Evolutionary conservation across 2,113 vertebrate genomes (phyloP).

Genomic region (Corydoras sp.): DNA sequence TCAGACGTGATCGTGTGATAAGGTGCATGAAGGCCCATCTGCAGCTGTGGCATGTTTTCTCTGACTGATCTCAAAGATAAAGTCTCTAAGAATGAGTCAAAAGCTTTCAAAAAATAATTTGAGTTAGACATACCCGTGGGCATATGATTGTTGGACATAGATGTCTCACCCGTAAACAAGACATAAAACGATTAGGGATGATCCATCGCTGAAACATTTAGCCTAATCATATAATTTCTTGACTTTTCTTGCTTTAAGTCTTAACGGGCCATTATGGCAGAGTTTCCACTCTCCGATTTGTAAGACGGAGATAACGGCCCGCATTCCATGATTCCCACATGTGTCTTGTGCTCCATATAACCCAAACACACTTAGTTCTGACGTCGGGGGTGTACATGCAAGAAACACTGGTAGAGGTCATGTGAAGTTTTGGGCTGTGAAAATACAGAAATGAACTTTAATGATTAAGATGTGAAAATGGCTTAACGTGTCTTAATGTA

Average conservation of each 20-base stretch:
- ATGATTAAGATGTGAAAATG: too few relatives aligned
- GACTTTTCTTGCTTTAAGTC: conserved; percentile 14
- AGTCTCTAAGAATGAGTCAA: conserved; percentile 31
- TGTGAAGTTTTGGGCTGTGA: neutral
- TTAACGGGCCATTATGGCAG: conserved; percentile 23
- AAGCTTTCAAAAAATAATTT: too few relatives aligned
- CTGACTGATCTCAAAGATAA: conserved; percentile 39
- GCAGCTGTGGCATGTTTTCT: conserved; percentile 40
- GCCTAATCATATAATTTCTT: conserved; percentile 5
- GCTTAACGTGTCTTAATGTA: too few relatives aligned
- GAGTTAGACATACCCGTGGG: too few relatives aligned
- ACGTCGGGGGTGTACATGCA: conserved; percentile 43
- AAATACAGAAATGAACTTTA: neutral
- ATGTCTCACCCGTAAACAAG: too few relatives aligned
- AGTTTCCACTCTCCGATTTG: conserved; percentile 20
- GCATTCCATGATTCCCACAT: conserved; percentile 61
- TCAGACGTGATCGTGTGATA: conserved; percentile 44
- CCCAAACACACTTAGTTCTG: conserved; percentile 60
- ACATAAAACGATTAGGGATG: neutral
- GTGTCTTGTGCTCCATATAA: conserved; percentile 58
- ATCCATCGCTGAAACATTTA: neutral
- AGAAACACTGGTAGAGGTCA: conserved; percentile 18
- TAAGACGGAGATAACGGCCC: conserved; percentile 57
- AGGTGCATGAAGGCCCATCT: conserved; percentile 36
- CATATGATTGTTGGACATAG: too few relatives aligned